Percentiles rank a stretch among this genome's conserved stretches.
Conservation (phyloP, 2,888 invertebrate species). For the Apotomis betuletana region DNA sequence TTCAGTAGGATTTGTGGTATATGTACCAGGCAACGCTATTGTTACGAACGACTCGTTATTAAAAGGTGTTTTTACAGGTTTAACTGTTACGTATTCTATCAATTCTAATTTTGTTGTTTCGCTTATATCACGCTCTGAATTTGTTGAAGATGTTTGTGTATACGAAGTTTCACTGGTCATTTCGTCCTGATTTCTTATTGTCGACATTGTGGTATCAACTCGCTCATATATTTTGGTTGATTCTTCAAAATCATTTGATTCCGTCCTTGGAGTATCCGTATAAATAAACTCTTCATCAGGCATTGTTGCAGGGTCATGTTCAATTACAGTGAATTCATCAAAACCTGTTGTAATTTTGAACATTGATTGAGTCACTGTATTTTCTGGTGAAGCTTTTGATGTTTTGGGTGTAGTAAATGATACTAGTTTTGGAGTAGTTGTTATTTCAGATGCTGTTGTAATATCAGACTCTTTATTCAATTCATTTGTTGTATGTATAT, state of each 20-base stretch:
- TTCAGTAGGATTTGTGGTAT: neutral
- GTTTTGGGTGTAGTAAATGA: neutral
- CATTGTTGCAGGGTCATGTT: constrained; percentile 3
- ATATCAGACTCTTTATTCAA: neutral
- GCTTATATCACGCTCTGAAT: neutral
- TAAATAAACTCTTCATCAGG: neutral
- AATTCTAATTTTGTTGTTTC: neutral
- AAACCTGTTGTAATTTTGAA: neutral
- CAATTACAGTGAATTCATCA: neutral
- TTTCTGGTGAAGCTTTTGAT: neutral
- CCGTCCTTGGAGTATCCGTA: neutral
- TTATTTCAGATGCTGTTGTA: neutral
- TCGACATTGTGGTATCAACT: neutral
- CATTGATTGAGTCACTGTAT: neutral
- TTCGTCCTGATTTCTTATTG: neutral
- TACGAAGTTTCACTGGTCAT: neutral
- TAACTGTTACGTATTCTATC: neutral
- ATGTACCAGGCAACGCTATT: neutral
- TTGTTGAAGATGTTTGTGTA: neutral
- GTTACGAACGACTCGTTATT: neutral
- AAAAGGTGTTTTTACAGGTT: neutral
- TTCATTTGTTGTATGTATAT: neutral
- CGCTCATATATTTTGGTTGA: neutral
- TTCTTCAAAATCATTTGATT: neutral
- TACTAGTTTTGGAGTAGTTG: neutral